phyloP scores from a whole-genome alignment of 2,888 invertebrate genomes.

The Mesochorus sp. region DNA sequence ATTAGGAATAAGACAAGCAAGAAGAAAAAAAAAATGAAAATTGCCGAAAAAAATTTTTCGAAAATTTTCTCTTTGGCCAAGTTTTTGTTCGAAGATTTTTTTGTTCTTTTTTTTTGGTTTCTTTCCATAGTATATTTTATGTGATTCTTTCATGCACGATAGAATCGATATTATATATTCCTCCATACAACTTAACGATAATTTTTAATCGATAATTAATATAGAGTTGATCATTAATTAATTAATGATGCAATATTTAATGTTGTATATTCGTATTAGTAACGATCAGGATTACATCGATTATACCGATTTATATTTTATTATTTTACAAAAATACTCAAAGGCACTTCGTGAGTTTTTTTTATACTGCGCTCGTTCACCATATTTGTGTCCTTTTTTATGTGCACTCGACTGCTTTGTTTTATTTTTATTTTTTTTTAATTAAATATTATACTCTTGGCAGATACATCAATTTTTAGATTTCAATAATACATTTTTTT shows the following conservation, averaged over 20 bases:
- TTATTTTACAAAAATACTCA: conserved; percentile 75
- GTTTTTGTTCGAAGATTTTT: neutral
- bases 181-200: conserved; percentile 1
- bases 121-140: conserved; percentile 11
- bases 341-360: conserved; percentile 75
- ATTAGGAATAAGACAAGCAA: conserved; percentile 18
- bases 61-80: conserved; percentile 13
- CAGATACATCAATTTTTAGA: neutral
- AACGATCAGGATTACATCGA: conserved; percentile 66
- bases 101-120: conserved; percentile 18
- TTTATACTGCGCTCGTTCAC: conserved; percentile 45
- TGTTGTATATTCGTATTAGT: conserved; percentile 26
- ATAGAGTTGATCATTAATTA: no score
- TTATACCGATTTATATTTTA: conserved; percentile 65
- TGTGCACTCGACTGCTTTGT: neutral
- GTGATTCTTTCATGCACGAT: conserved; percentile 12
- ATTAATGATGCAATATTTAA: neutral
- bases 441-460: neutral
- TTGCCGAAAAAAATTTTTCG: conserved; percentile 10
- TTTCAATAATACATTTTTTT: neutral
- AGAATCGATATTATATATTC: conserved; percentile 28
- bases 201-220: neutral
- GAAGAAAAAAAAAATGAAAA: conserved; percentile 13
- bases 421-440: conserved; percentile 15
- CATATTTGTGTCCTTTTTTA: conserved; percentile 21